Conservation (phyloP, 2,113 vertebrate species). For the Aythya baeri region DNA sequence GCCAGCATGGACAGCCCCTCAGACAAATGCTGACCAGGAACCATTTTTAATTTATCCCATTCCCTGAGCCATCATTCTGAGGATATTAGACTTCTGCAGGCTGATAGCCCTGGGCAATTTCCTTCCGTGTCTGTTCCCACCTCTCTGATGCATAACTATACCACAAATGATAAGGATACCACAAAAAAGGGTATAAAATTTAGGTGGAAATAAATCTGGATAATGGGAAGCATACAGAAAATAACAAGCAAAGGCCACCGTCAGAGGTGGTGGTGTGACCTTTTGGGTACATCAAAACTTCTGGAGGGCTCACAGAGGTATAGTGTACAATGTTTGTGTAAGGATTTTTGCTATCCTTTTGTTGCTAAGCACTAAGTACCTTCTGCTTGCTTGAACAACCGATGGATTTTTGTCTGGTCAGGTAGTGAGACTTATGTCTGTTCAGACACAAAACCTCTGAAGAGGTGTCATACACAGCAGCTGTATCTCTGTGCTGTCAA, state of each 20-base stretch:
- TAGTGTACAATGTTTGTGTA: background rate
- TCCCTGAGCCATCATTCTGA: background rate
- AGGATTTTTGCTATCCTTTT: background rate
- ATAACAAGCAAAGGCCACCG: background rate
- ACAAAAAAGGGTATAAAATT: background rate
- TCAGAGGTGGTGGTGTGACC: background rate
- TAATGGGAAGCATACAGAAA: background rate
- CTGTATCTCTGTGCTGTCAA: accelerated
- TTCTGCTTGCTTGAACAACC: background rate
- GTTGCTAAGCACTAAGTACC: background rate
- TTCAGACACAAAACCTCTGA: background rate
- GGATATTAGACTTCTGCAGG: background rate
- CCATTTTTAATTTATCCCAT: background rate
- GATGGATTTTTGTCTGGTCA: background rate
- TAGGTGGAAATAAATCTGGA: background rate
- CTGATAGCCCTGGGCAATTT: background rate
- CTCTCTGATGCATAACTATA: background rate
- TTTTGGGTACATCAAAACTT: background rate
- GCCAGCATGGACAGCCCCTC: background rate
- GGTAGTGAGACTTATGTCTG: accelerated
- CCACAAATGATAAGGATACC: accelerated
- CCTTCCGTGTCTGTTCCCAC: background rate
- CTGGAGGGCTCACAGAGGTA: background rate
- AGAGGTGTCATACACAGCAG: background rate
- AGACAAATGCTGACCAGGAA: background rate